A percentile compares a stretch with the other conserved stretches of the same genome.
Evolutionary conservation across 2,888 invertebrate species (phyloP).

Genomic region (Adelphocoris suturalis): DNA sequence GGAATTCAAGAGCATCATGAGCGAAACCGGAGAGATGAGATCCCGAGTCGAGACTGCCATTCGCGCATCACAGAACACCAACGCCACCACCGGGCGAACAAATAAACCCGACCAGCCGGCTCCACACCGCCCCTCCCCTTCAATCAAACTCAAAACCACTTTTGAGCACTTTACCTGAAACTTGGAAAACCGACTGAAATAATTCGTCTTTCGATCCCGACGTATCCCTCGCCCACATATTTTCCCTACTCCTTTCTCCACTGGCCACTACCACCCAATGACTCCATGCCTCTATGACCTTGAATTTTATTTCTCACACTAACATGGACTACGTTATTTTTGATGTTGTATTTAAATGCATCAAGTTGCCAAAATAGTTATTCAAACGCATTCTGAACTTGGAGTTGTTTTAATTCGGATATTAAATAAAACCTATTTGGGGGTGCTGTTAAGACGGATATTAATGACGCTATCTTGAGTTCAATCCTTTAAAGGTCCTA

Average conservation of each 20-base stretch:
- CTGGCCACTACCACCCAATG: background rate
- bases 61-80: conserved; percentile 84
- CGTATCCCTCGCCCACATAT: background rate
- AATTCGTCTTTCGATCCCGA: conserved; percentile 44
- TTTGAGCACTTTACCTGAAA: conserved; percentile 88
- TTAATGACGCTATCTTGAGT: too few relatives aligned
- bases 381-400: too few relatives aligned
- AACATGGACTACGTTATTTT: background rate
- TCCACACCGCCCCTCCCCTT: conserved; percentile 80
- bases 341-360: too few relatives aligned
- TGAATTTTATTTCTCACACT: background rate
- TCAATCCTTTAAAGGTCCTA: too few relatives aligned
- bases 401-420: too few relatives aligned
- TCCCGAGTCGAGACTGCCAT: conserved; percentile 92
- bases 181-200: conserved; percentile 43
- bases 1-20: conserved; percentile 95
- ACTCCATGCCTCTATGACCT: background rate
- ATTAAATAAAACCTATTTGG: too few relatives aligned
- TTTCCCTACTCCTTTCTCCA: too few relatives aligned
- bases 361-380: too few relatives aligned
- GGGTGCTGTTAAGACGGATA: too few relatives aligned
- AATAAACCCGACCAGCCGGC: conserved; percentile 77
- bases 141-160: conserved; percentile 95
- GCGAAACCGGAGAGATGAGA: conserved; percentile 88
- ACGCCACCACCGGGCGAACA: conserved; percentile 79